These are phyloP conservation scores for Phasianus colchicus DNA, from an alignment of 2,113 vertebrate genomes.

Conservation along the genomic window DNA sequence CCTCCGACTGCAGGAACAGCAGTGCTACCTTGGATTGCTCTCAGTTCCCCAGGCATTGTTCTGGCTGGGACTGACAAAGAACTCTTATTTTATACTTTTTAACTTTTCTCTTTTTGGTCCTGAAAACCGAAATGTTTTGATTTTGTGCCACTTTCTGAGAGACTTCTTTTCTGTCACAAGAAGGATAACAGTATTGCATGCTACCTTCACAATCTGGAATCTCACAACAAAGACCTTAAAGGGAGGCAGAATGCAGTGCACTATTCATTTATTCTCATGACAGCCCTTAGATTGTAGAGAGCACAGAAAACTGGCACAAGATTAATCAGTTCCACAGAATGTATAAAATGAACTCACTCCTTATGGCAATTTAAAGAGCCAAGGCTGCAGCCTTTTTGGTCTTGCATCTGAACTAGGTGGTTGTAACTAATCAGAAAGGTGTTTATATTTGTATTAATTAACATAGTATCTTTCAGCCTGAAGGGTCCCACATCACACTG, in stretches of 20 bases:
- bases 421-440: conserved; percentile 19
- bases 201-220: conserved; percentile 67
- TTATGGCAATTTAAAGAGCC: conserved; percentile 42
- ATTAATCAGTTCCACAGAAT: conserved; percentile 75
- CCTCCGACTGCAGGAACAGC: not conserved
- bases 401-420: not conserved
- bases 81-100: not conserved
- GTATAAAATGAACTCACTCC: conserved; percentile 46
- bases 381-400: conserved; percentile 8
- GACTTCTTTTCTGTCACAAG: conserved; percentile 9
- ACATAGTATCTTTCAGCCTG: not conserved
- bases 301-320: conserved; percentile 58
- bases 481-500: not conserved
- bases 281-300: conserved; percentile 65
- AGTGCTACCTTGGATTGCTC: not conserved
- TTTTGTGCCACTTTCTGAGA: conserved; percentile 50
- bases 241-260: conserved; percentile 52
- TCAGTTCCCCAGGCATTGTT: not conserved
- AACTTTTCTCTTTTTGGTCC: not conserved
- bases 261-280: conserved; percentile 76
- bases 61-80: not conserved
- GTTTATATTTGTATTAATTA: conserved; percentile 34
- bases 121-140: conserved; percentile 52
- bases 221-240: conserved; percentile 63
- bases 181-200: conserved; percentile 58